Evolutionary conservation across 1,140 invertebrate genomes (phyloP).

Genomic region (Trissolcus basalis): DNA sequence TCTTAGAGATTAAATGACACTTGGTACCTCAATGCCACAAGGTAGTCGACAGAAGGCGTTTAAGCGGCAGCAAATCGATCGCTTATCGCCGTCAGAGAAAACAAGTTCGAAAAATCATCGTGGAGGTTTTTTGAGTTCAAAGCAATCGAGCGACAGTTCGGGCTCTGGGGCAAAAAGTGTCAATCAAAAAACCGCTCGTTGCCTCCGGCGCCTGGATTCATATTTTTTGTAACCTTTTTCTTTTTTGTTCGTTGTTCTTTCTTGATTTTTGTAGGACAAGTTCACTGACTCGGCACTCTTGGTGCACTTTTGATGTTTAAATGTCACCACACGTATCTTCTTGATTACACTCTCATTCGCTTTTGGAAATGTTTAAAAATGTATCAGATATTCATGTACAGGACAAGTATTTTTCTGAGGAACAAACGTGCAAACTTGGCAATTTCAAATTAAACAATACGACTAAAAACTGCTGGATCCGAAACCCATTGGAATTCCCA

Average conservation of each 20-base stretch:
- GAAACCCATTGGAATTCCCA: too few relatives aligned
- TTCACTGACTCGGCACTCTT: conserved; percentile 37
- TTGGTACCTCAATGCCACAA: conserved; percentile 49
- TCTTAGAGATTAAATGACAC: conserved; percentile 65
- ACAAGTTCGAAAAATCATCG: conserved; percentile 41
- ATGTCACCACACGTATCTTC: conserved; percentile 54
- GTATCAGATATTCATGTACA: conserved; percentile 52
- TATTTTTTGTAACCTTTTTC: too few relatives aligned
- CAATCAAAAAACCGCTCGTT: not conserved
- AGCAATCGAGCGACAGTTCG: conserved; percentile 7
- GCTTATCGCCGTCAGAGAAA: conserved; percentile 19
- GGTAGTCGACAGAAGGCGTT: conserved; percentile 41
- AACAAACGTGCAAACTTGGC: conserved; percentile 7
- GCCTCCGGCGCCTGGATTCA: not conserved
- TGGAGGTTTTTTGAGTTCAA: conserved; percentile 19
- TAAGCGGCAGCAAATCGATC: conserved; percentile 26
- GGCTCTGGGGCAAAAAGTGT: not conserved
- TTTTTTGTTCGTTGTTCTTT: not conserved
- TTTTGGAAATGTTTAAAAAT: conserved; percentile 47
- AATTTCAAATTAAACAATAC: not conserved
- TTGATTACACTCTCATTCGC: conserved; percentile 45
- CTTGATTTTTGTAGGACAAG: conserved; percentile 26
- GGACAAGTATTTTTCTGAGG: conserved; percentile 53
- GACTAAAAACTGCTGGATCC: too few relatives aligned
- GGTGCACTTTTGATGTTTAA: conserved; percentile 55